phyloP scores from a whole-genome alignment of 2,113 vertebrate genomes.

The Bubo blakistoni region DNA sequence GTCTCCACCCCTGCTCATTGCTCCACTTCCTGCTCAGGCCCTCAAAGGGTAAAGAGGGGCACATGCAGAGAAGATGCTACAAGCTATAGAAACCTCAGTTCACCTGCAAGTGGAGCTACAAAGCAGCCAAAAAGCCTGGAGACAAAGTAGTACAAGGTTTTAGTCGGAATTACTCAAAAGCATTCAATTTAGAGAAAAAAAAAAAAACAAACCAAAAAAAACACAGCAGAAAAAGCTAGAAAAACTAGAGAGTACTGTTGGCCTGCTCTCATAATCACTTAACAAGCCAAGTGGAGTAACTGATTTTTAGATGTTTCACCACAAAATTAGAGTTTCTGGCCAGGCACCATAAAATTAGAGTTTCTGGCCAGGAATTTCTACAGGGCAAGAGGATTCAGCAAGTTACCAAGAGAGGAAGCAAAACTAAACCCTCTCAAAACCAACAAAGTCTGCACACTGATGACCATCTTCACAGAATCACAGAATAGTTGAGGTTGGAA shows the following conservation, averaged over 20 bases:
- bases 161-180: background rate
- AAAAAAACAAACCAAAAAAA: background rate
- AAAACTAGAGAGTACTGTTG: background rate
- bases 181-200: background rate
- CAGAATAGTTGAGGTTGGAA: background rate
- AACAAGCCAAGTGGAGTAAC: background rate
- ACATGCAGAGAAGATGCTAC: background rate
- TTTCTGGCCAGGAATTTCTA: background rate
- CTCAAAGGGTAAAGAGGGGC: background rate
- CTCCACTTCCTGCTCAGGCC: background rate
- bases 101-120: background rate
- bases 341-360: background rate
- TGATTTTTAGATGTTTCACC: background rate
- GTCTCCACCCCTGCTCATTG: background rate
- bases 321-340: background rate
- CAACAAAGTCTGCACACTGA: accelerated
- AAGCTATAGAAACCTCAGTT: background rate
- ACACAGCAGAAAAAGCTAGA: background rate
- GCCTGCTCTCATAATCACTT: background rate
- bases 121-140: background rate
- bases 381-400: background rate
- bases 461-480: background rate
- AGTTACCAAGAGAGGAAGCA: background rate
- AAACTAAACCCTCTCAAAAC: background rate
- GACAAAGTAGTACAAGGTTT: background rate